Percentiles rank a stretch among this genome's conserved stretches.
phyloP scores from a whole-genome alignment of 2,797 vertebrate species.

The Onychomys torridus region DNA sequence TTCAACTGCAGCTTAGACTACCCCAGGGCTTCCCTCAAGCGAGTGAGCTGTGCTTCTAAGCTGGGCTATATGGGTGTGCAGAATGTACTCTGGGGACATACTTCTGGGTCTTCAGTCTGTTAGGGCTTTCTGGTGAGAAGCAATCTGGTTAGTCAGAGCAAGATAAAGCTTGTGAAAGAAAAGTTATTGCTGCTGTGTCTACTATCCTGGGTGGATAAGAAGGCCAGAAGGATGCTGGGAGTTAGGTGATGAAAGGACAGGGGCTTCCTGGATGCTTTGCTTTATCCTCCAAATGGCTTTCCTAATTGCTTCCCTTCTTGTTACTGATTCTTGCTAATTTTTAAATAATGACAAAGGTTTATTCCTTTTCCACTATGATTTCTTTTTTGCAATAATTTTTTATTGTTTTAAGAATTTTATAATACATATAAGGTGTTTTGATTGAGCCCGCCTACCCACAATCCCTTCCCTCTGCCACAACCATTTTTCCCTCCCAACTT shows the following conservation, averaged over 20 bases:
- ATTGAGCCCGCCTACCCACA: neutral
- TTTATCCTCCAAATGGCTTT: neutral
- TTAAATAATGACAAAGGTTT: slow-evolving; percentile 1
- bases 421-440: neutral
- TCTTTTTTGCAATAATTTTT: neutral
- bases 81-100: neutral
- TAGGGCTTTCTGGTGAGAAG: neutral
- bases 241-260: neutral
- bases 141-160: neutral
- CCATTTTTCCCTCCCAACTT: neutral
- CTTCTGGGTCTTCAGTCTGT: neutral
- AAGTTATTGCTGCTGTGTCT: neutral
- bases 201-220: neutral
- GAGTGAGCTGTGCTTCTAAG: neutral
- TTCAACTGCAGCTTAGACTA: neutral
- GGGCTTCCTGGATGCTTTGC: neutral
- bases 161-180: neutral
- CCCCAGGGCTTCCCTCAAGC: neutral
- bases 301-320: neutral
- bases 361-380: neutral
- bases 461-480: neutral
- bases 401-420: neutral
- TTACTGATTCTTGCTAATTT: neutral
- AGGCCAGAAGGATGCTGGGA: neutral
- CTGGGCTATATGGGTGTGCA: no score